These are phyloP conservation scores for Actenoides hombroni DNA, from an alignment of 2,113 vertebrate genomes.

Conservation along the genomic window DNA sequence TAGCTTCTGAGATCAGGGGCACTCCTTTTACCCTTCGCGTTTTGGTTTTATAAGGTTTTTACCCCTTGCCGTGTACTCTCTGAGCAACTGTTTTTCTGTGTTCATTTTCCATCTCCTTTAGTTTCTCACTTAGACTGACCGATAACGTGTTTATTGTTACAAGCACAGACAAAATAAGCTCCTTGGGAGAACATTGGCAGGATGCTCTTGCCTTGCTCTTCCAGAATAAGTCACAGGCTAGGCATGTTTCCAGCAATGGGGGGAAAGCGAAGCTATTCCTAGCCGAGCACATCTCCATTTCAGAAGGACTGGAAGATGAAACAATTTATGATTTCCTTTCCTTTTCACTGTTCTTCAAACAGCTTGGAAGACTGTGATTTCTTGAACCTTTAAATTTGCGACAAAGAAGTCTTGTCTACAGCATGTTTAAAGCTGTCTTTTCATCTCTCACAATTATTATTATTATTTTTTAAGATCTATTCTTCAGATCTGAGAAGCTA, in stretches of 20 bases:
- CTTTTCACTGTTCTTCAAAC: conserved; percentile 28
- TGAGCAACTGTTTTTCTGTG: background rate
- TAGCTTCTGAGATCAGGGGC: background rate
- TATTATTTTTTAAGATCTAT: background rate
- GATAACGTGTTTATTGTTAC: background rate
- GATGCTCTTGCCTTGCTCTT: background rate
- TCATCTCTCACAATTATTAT: conserved; percentile 20
- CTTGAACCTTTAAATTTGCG: background rate
- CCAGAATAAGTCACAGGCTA: background rate
- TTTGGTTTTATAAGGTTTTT: background rate
- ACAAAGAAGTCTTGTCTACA: background rate
- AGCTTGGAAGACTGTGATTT: background rate
- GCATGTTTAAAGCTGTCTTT: background rate
- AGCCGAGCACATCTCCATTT: conserved; percentile 32
- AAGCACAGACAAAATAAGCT: background rate
- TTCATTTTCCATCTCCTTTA: background rate
- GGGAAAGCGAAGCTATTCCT: background rate
- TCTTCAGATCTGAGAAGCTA: background rate
- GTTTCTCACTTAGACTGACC: background rate
- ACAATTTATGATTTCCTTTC: conserved; percentile 1
- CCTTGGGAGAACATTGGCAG: background rate
- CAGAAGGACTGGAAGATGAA: conserved; percentile 36
- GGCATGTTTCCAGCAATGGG: background rate
- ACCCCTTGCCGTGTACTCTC: background rate
- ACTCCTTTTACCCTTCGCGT: background rate